Evolutionary conservation across 2,888 invertebrate species (phyloP), one percentile per base, ranked within the genome.

Genomic region (Entomobrya proxima): DNA sequence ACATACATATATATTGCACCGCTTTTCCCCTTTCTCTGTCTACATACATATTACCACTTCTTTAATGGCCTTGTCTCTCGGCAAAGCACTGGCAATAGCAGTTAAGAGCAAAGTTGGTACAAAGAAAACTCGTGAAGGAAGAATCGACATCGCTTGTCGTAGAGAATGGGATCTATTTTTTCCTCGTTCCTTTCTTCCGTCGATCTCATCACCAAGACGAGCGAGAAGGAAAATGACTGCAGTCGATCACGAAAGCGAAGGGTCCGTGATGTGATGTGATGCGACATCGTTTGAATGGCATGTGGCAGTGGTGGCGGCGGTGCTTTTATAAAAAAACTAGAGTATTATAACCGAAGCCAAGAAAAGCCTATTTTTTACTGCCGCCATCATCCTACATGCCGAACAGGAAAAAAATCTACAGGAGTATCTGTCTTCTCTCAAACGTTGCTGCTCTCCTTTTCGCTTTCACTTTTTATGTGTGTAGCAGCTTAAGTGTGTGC

Each of bases 171-270:
- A 67, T 80, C 69, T 55, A 80, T 80, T 80, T 80, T 69, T 80
- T 44, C 67, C 44, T 76, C 69, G 55, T 64, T 61, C 58, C 50
- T 47, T 18, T 21, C 35, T 72, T 40, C 52, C 18, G 69, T 52
- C 80, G 69, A 50, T 67, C 79, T 27, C 50, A 30, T n/a, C 1
- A 47, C 69, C 27, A 18, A 44, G 40, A 55, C 40, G 58, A 27
- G 37, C 55, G 58, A 58, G 37, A 40, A 69, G 50, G 74, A 81
- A 81, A 81, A 81, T 81, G 81, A 81, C 81, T 81, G 81, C 81
- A 81, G 81, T 81, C 81, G 81, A 81, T 81, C 81, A 81, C 81
- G 81, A 81, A 80, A 74, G 81, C 81, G 81, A 81, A 81, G 74
- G 81, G 81, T 81, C 81, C 47, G 81, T 74, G 74, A 80, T 80